Base-by-base conservation (phyloP, 2,888 invertebrate species). In the Campopleginae sp. region DNA sequence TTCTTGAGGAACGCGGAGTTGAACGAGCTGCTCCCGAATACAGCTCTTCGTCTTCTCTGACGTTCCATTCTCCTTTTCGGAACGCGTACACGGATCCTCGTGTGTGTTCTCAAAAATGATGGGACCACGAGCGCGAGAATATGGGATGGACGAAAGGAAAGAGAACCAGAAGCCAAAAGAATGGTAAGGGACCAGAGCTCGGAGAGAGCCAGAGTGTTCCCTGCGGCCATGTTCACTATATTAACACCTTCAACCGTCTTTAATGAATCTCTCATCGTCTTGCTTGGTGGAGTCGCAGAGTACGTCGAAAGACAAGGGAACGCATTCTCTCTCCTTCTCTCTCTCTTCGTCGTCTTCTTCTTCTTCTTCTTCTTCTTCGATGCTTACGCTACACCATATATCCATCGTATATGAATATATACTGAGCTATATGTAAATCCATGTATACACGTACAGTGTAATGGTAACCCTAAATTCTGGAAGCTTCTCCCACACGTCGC, bases 221-320 rank as follows among this genome's bases (percentile, higher is more conserved):
- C 89, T 87, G 87, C 87, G 90, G 90, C 89, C 91, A 91, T 91
- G 89, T 91, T 92, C 92, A 90, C 90, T 91, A 90, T 93, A 92
- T 93, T 93, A 93, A 92, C 93, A 92, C 93, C 92, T 92, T 90
- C 90, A 91, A 91, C 90, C 89, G 88, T 89, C 87, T 92, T 92
- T 92, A 93, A 93, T 93, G 93, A 93, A 93, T 92, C 92, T 89
- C 90, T 90, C 91, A 89, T 38, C 38, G 90, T 88, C 76, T 86
- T 63, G 48, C 63, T 44, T 74, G 63, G 46, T 33, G 12, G 74
- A 78, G 70, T 75, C 84, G 68, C 54, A 68, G 51, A 74, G 77
- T 77, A 72, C 58, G 63, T 74, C 84, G 81, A 75, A 79, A 76
- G 81, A 85, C 81, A 77, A 85, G 78, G 44, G 42, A 74, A 76